phyloP scores from a whole-genome alignment of 2,888 invertebrate genomes.

The Pollenia labialis region DNA sequence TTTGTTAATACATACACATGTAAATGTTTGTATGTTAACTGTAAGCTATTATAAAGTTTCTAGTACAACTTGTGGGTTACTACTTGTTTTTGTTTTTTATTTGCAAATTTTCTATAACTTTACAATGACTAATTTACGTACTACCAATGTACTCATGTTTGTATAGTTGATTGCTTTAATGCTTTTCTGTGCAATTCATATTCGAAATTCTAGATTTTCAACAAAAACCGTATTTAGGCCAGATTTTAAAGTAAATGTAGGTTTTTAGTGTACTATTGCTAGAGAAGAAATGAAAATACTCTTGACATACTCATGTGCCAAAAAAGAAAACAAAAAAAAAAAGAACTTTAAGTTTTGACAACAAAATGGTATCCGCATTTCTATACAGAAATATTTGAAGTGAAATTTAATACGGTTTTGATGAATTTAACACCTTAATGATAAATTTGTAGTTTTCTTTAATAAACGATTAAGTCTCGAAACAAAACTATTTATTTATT shows the following conservation, averaged over 20 bases:
- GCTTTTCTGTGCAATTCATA: constrained; percentile 35
- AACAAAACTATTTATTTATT: no score
- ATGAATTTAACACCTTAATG: not conserved
- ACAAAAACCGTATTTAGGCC: constrained; percentile 61
- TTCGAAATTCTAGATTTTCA: constrained; percentile 57
- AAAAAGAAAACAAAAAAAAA: not conserved
- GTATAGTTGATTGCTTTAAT: not conserved
- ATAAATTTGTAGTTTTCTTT: no score
- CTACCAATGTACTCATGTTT: not conserved
- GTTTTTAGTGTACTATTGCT: constrained; percentile 58
- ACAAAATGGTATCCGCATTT: not conserved
- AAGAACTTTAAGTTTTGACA: constrained; percentile 1
- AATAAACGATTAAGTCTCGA: no score
- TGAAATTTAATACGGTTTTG: constrained; percentile 39
- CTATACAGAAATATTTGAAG: not conserved
- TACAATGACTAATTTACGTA: constrained; percentile 59
- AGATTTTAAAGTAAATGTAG: constrained; percentile 66
- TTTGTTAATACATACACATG: not conserved
- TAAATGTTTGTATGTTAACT: constrained; percentile 36
- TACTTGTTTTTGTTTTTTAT: constrained; percentile 20
- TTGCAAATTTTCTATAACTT: constrained; percentile 46
- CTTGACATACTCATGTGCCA: constrained; percentile 53
- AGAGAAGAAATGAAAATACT: constrained; percentile 24
- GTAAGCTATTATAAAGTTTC: constrained; percentile 58
- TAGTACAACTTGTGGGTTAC: constrained; percentile 66